Percentiles rank a stretch among this genome's conserved stretches.
Conservation (phyloP, 2,888 invertebrate genomes). For the Pyrrhia umbra region DNA sequence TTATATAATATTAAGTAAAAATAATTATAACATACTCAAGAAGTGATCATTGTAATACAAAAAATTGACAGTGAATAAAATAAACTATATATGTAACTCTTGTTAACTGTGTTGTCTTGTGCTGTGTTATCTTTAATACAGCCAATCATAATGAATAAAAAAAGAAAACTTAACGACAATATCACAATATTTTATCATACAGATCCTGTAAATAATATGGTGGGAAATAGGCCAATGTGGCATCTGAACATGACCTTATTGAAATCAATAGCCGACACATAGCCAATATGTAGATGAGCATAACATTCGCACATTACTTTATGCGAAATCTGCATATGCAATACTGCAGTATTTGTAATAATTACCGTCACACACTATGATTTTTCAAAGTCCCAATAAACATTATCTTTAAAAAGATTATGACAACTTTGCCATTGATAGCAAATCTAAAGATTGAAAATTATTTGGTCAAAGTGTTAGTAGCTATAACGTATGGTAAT, state of each 20-base stretch:
- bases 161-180: too few species aligned
- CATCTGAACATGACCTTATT: constrained; percentile 39
- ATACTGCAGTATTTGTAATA: background rate
- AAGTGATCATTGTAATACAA: too few species aligned
- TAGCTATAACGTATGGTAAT: background rate
- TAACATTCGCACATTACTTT: constrained; percentile 31
- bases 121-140: too few species aligned
- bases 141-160: too few species aligned
- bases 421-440: too few species aligned
- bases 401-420: too few species aligned
- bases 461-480: background rate
- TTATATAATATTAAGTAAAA: too few species aligned
- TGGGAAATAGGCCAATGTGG: constrained; percentile 40
- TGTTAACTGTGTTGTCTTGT: too few species aligned
- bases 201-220: constrained; percentile 31
- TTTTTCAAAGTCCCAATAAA: background rate
- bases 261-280: constrained; percentile 36
- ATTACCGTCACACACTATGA: background rate
- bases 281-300: constrained; percentile 34
- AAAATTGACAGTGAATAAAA: too few species aligned
- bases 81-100: too few species aligned
- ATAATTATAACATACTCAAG: too few species aligned
- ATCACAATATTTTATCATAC: background rate
- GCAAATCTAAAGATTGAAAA: too few species aligned
- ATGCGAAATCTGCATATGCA: constrained; percentile 20